These are phyloP conservation scores for Hemaris fuciformis DNA, from an alignment of 2,888 invertebrate genomes.

Conservation along the genomic window DNA sequence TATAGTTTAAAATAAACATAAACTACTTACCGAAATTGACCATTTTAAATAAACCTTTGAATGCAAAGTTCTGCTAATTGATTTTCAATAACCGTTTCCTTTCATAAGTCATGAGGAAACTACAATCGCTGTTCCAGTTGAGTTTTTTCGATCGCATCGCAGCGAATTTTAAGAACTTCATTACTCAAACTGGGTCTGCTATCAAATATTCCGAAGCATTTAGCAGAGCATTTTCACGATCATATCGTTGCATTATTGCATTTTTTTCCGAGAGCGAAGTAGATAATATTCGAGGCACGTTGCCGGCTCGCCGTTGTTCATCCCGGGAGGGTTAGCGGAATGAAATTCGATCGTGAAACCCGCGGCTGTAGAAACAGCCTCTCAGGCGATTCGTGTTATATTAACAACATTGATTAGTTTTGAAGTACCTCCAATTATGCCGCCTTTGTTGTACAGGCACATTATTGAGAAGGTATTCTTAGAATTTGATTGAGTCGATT, in stretches of 20 bases:
- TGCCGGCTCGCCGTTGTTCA: constrained; percentile 24
- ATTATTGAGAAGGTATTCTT: not conserved
- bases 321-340: constrained; percentile 20
- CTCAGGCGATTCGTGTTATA: constrained; percentile 18
- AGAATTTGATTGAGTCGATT: not conserved
- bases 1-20: no score
- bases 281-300: constrained; percentile 38
- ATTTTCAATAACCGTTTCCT: no score
- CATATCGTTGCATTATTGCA: constrained; percentile 36
- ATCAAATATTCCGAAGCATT: constrained; percentile 1
- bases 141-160: not conserved
- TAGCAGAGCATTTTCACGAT: constrained; percentile 11
- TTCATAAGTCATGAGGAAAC: no score
- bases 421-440: not conserved
- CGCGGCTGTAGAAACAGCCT: constrained; percentile 17
- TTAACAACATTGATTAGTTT: constrained; percentile 19
- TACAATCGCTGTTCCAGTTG: no score
- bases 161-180: not conserved
- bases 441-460: not conserved
- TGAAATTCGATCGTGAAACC: constrained; percentile 24
- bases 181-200: not conserved
- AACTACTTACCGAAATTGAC: no score
- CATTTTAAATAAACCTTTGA: no score
- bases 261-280: constrained; percentile 26
- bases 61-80: no score